Evolutionary conservation across 2,888 invertebrate genomes (phyloP).

Genomic region (Eulithis prunata): DNA sequence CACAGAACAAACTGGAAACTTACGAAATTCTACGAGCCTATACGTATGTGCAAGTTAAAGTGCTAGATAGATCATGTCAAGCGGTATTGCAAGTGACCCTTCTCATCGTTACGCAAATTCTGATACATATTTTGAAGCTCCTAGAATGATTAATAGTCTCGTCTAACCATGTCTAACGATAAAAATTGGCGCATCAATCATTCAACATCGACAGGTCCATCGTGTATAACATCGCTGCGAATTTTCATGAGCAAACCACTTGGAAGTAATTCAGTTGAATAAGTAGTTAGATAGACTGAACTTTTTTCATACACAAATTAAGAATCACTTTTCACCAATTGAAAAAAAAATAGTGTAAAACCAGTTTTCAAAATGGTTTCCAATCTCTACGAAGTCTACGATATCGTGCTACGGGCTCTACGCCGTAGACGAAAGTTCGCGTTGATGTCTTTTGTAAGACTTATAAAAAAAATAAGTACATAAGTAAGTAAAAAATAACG

Average conservation of each 20-base stretch:
- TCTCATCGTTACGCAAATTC: neutral
- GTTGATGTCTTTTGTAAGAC: constrained; percentile 8
- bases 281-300: too few species aligned
- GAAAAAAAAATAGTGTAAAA: too few species aligned
- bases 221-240: constrained; percentile 14
- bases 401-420: constrained; percentile 10
- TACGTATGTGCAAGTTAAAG: too few species aligned
- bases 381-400: neutral
- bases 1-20: too few species aligned
- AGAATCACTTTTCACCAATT: too few species aligned
- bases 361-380: neutral
- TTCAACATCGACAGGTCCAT: constrained; percentile 30
- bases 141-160: constrained; percentile 25
- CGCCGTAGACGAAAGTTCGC: constrained; percentile 7
- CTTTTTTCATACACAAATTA: too few species aligned
- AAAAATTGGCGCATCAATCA: constrained; percentile 27
- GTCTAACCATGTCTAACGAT: constrained; percentile 7
- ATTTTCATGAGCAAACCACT: constrained; percentile 20
- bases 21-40: too few species aligned
- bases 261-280: too few species aligned
- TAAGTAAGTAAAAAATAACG: too few species aligned
- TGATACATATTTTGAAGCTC: constrained; percentile 12
- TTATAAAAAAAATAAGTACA: neutral
- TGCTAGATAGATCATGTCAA: neutral
- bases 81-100: too few species aligned